These are phyloP conservation scores for Nesometra sesokonis DNA, from an alignment of 35 echinoderm and acorn worm species.

Conservation along the genomic window DNA sequence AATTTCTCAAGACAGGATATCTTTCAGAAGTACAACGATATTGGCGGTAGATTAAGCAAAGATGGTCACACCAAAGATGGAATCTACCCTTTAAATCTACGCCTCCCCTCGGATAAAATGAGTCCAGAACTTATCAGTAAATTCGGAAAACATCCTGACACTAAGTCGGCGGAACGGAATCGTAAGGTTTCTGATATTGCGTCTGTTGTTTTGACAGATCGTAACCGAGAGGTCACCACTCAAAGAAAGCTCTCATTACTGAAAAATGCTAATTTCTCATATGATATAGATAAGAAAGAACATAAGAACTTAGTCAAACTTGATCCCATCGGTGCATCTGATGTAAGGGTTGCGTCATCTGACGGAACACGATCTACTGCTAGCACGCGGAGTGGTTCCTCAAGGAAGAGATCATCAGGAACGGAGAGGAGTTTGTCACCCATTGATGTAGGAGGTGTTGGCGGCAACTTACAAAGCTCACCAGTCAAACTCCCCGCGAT, in stretches of 20 bases:
- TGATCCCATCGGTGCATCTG: background rate
- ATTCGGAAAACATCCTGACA: background rate
- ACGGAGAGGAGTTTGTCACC: background rate
- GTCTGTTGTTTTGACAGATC: background rate
- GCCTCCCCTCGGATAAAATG: background rate
- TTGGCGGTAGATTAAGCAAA: conserved; percentile 67
- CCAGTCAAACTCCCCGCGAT: background rate
- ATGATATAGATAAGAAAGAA: background rate
- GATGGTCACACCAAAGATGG: conserved; percentile 42
- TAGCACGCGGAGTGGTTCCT: background rate
- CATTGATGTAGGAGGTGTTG: background rate
- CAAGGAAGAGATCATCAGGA: background rate
- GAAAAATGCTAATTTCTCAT: background rate
- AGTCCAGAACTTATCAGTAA: background rate
- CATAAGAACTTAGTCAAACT: background rate
- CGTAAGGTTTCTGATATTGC: background rate
- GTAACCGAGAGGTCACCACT: background rate
- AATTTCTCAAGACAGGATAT: conserved; percentile 25
- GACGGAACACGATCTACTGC: background rate
- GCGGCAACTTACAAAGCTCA: background rate
- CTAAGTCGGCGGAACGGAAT: background rate
- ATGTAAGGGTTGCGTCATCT: background rate
- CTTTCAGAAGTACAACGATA: conserved; percentile 64
- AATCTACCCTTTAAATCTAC: background rate
- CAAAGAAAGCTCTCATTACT: background rate